Evolutionary conservation across 2,797 vertebrate genomes (phyloP), one percentile per base, ranked within the genome.

Genomic region (Sebastes miniatus): DNA sequence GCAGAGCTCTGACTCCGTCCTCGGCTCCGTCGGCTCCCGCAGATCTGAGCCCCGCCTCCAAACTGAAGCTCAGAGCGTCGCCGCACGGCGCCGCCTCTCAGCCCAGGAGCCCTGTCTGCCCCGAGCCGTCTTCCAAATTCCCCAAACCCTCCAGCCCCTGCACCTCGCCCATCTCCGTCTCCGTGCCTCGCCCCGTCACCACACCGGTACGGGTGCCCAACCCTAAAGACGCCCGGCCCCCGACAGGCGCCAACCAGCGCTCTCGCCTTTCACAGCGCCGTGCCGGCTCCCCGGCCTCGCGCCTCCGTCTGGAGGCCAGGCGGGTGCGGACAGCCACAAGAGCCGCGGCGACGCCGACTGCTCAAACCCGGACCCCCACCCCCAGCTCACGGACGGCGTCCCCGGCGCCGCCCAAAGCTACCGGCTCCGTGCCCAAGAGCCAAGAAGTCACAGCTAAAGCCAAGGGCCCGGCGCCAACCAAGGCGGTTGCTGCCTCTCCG

Each of bases 41-140:
- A 2, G 65, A 63, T 20, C 27, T 47, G 1, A 70, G 3, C 20
- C 9, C 87, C 2, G n/a, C 86, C 32, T 87, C 91, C 68, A 92
- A 88, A 43, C 79, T 87, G 16, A 96, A 92, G 86, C 76, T 93
- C 67, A 83, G 88, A 20, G 81, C 90, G 0, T 63, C 83, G 1
- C 85, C 89, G 1, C 81, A 80, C 2, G 73, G 82, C 6, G 43
- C 76, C 24, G 25, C 87, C 10, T 65, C 91, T 9, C 93, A 94
- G 25, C 94, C 95, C 13, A 81, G 94, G 69, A 96, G 96, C 85
- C 95, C 95, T 0, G 92, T 96, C 50, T 94, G 95, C 36, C 93
- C 97, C 2, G 96, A 96, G 86, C 95, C 93, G 0, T 74, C 93
- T 65, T 94, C 94, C 1, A 96, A 95, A 81, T 93, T 88, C 77